phyloP scores from a whole-genome alignment of 1,140 invertebrate genomes.

The Ceratosolen fusciceps region DNA sequence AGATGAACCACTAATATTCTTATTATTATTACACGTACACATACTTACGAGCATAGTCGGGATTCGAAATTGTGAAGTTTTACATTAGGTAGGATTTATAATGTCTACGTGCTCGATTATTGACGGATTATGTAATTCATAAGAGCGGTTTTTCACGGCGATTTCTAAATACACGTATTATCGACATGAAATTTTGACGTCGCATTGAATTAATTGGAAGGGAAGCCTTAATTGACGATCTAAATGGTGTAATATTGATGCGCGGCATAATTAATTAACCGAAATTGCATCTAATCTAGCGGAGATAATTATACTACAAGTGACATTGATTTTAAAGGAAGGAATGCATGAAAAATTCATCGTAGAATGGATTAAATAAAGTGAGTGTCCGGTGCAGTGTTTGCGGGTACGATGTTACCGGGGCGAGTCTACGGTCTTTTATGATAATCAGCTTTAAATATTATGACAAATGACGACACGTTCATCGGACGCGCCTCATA shows the following conservation, averaged over 20 bases:
- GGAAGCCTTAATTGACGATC: conserved; percentile 5
- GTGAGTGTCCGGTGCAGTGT: too few relatives aligned
- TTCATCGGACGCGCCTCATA: neutral
- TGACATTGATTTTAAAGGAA: neutral
- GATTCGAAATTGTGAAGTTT: too few relatives aligned
- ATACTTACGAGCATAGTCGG: too few relatives aligned
- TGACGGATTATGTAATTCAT: neutral
- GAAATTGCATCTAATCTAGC: neutral
- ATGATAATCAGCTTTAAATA: conserved; percentile 1
- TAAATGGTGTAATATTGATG: conserved; percentile 7
- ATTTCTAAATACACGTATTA: neutral
- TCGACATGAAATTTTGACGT: neutral
- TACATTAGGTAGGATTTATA: too few relatives aligned
- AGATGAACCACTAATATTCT: too few relatives aligned
- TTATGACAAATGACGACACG: neutral
- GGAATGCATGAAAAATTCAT: too few relatives aligned
- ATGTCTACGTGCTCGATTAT: too few relatives aligned
- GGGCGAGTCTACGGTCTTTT: too few relatives aligned
- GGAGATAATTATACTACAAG: neutral
- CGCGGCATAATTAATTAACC: neutral
- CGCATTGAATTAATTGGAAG: conserved; percentile 1
- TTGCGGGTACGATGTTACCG: too few relatives aligned
- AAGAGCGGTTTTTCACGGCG: too few relatives aligned
- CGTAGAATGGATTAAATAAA: too few relatives aligned
- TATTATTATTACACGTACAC: too few relatives aligned